Conservation (phyloP, 2,797 vertebrate species). For the Paedocypris micromegethes region DNA sequence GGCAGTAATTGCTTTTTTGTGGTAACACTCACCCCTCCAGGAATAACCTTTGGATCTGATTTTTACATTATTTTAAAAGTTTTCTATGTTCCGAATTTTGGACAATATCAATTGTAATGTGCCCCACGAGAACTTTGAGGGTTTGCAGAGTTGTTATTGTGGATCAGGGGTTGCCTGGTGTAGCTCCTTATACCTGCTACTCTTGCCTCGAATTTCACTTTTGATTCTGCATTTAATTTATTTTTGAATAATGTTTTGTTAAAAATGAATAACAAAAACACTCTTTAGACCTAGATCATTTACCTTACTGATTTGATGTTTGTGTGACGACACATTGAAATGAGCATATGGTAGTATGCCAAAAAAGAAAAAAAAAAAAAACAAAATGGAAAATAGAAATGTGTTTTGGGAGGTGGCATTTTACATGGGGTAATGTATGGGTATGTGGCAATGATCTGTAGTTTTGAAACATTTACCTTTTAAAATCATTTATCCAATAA, state of each 20-base stretch:
- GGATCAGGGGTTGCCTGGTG: slow-evolving; percentile 85
- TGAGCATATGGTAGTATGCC: slow-evolving; percentile 83
- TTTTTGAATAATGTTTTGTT: slow-evolving; percentile 68
- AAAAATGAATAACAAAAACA: slow-evolving; percentile 49
- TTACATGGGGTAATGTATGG: slow-evolving; percentile 89
- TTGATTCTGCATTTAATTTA: slow-evolving; percentile 67
- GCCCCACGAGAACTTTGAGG: slow-evolving; percentile 75
- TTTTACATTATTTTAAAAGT: slow-evolving; percentile 99
- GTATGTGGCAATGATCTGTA: slow-evolving; percentile 96
- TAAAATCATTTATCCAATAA: slow-evolving; percentile 99
- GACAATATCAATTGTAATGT: slow-evolving; percentile 70
- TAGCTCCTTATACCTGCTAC: slow-evolving; percentile 74
- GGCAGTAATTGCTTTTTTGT: too few species aligned
- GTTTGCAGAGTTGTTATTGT: slow-evolving; percentile 75
- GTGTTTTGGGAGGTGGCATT: slow-evolving; percentile 62
- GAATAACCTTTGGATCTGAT: slow-evolving; percentile 86
- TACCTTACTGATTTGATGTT: slow-evolving; percentile 92
- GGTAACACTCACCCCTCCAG: too few species aligned
- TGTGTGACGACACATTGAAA: slow-evolving; percentile 93
- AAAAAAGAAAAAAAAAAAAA: slow-evolving; percentile 60
- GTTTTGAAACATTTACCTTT: slow-evolving; percentile 99
- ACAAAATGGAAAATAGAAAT: slow-evolving; percentile 51
- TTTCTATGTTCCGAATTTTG: slow-evolving; percentile 89
- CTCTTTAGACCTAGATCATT: slow-evolving; percentile 84
- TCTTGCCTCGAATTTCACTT: slow-evolving; percentile 50